Evolutionary conservation across 1,140 invertebrate genomes (phyloP), one percentile per base, ranked within the genome.

Genomic region (Drosophila ananassae): DNA sequence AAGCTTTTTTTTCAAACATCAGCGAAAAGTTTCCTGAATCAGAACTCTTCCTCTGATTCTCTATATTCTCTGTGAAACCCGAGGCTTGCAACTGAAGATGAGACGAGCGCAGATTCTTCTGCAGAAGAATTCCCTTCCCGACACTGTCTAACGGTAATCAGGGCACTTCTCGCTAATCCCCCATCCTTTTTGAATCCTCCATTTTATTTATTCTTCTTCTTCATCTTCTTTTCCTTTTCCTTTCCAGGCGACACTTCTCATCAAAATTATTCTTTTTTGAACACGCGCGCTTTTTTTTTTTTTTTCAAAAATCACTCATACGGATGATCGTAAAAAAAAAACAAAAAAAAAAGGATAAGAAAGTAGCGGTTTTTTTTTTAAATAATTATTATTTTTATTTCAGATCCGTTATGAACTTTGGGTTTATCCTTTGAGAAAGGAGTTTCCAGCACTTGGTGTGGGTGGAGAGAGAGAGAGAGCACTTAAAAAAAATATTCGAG

Each of bases 51-150:
- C 17, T 17, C 17, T 17, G 17, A 17, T 28, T 28, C 6, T 41
- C 51, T 53, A 39, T 75, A 17, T 28, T 28, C 6, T 41, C 51
- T 53, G 46, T 75, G 76, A 79, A 80, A 79, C 76, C 54, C 56
- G 69, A 72, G 57, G 50, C 74, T 46, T 37, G 34, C 2, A 37
- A 37, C 3, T 37, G 34, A 37, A 37, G 34, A 37, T 12, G 34
- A 37, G 34, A 37, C 34, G 34, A 4, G 0, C 3, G 25, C 25
- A 28, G 25, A 28, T 25, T 25, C 24, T 25, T 10, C 50, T 37
- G 10, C 12, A 30, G 24, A 25, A 47, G 50, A 68, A 10, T 32
- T 7, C 53, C 64, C 48, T 17, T 17, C 17, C 64, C 22, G 22
- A 44, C 30, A 34, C 5, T 9, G 24, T 48, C 41, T 50, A 50